Base-by-base conservation (phyloP, 2,888 invertebrate species). In the Microctonus aethiopoides region DNA sequence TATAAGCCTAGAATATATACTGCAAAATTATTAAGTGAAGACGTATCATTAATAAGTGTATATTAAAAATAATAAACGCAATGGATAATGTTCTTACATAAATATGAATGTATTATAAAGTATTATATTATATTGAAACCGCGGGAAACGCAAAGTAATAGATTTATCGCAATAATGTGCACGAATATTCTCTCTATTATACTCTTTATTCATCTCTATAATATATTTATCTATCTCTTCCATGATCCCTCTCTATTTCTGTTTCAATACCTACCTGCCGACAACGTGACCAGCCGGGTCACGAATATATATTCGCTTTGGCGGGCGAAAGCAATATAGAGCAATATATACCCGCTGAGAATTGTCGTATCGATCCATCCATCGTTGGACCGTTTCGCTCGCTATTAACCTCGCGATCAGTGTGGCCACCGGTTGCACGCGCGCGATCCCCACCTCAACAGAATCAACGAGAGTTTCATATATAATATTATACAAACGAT, bases 341-440 rank as follows among this genome's bases (percentile, higher is more conserved):
- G 39, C 39, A 39, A 39, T 39, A 39, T 39, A 29, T 39, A 51
- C 24, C 22, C 22, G 10, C 36, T 56, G 32, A 29, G 61, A 66
- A 72, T 73, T 67, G 64, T 34, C 46, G 63, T 72, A 73, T 69
- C 64, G 72, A 72, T 72, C 56, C 26, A 67, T 73, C 59, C 67
- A 69, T 67, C 61, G 61, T 72, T 70, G 32, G 60, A 52, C 34
- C 36, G 67, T 41, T 72, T 73, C 59, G 29, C 57, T 63, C 20
- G 20, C 24, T 51, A 51, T 41, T 66, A 62, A 73, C 67, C 75
- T 75, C 67, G 75, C 62, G 75, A 73, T 73, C 75, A 72, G 46
- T 46, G 71, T 70, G 73, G 73, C 75, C 75, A 75, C 75, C 72
- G 75, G 73, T 75, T 75, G 75, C 73, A 54, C 72, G 67, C 29